phyloP scores from a whole-genome alignment of 2,113 vertebrate species.

The Pionites leucogaster region DNA sequence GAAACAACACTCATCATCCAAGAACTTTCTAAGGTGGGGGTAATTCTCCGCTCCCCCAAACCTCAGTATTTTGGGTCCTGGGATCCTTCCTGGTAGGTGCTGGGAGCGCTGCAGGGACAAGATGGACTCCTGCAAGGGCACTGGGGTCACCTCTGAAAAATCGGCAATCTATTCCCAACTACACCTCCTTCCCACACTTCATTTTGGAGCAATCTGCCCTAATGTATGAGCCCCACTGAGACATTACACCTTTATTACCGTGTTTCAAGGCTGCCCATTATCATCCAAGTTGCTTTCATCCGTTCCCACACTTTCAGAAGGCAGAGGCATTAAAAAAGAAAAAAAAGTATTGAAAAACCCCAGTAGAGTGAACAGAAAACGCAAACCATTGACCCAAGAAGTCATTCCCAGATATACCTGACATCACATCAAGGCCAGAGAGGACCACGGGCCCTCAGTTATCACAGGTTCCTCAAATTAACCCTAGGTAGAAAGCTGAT shows the following conservation, averaged over 20 bases:
- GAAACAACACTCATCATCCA: not conserved
- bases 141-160: not conserved
- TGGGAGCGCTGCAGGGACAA: fast-evolving
- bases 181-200: not conserved
- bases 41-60: not conserved
- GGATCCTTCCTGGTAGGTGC: not conserved
- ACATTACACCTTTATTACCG: not conserved
- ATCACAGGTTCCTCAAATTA: not conserved
- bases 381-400: not conserved
- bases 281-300: not conserved
- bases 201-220: not conserved
- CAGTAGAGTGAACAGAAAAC: not conserved
- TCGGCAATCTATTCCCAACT: not conserved
- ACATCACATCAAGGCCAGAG: not conserved
- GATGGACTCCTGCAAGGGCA: not conserved
- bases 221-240: fast-evolving
- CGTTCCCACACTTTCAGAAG: not conserved
- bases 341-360: not conserved
- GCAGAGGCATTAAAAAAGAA: not conserved
- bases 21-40: not conserved
- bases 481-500: not conserved
- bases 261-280: not conserved
- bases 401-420: not conserved
- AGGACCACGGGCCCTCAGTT: not conserved
- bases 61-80: not conserved